Evolutionary conservation across 2,113 vertebrate species (phyloP).

Genomic region (Podarcis cretensis): DNA sequence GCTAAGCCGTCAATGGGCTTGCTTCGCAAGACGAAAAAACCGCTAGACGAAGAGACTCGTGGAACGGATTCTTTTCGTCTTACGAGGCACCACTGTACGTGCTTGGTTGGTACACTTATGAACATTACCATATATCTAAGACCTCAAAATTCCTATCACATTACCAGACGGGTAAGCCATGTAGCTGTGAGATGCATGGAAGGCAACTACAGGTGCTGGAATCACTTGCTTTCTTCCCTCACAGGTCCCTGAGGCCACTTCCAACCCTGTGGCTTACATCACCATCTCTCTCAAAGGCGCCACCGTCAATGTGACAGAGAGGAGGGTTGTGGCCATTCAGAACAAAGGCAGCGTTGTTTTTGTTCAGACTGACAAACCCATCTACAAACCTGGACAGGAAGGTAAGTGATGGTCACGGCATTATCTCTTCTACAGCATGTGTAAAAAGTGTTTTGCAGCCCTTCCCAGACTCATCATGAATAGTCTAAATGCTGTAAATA

Average conservation of each 20-base stretch:
- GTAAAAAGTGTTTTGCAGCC: background rate
- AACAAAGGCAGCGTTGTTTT: slow-evolving; percentile 42
- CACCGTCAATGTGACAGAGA: slow-evolving; percentile 30
- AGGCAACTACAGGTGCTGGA: background rate
- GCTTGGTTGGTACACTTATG: too few species aligned
- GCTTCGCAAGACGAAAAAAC: too few species aligned
- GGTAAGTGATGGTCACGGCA: slow-evolving; percentile 39
- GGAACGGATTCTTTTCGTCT: too few species aligned
- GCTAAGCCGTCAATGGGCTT: too few species aligned
- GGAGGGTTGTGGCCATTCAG: slow-evolving; percentile 55
- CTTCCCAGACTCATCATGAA: background rate
- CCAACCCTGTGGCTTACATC: slow-evolving; percentile 56
- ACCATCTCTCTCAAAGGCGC: slow-evolving; percentile 60
- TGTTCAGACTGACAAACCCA: slow-evolving; percentile 67
- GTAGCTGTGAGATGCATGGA: background rate
- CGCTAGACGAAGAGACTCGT: too few species aligned
- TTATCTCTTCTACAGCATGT: background rate
- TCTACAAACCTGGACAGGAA: slow-evolving; percentile 68
- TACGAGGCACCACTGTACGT: too few species aligned
- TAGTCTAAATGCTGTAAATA: background rate
- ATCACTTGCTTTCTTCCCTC: background rate
- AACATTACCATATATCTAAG: too few species aligned
- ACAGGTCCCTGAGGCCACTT: slow-evolving; percentile 43
- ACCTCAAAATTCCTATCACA: too few species aligned
- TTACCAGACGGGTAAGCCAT: background rate